Conservation (phyloP, 2,797 vertebrate genomes). For the Danio albolineatus region DNA sequence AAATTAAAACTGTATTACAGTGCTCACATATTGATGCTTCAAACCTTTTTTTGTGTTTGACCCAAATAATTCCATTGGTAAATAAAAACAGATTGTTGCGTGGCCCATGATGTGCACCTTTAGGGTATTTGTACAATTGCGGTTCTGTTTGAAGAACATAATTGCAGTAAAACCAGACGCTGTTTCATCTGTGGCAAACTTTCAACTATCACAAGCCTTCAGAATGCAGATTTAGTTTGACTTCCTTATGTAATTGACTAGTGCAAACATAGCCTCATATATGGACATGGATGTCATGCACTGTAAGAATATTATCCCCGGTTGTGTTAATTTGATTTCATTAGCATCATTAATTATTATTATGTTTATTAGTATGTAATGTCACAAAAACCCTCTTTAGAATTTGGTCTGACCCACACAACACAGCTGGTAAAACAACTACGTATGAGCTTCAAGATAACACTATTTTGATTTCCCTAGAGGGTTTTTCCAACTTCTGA, state of each 20-base stretch:
- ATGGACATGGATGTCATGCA: background rate
- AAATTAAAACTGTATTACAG: too few relatives aligned
- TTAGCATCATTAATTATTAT: background rate
- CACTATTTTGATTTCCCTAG: background rate
- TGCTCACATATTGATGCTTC: too few relatives aligned
- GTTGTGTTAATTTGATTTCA: background rate
- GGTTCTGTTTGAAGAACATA: background rate
- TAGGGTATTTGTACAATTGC: background rate
- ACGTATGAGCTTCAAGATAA: background rate
- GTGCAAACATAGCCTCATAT: background rate
- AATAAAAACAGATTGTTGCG: background rate
- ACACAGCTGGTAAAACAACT: background rate
- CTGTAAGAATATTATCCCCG: background rate
- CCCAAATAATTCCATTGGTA: background rate
- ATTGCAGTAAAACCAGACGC: background rate
- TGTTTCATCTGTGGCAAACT: background rate
- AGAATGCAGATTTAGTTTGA: background rate
- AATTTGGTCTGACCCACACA: background rate
- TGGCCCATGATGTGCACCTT: background rate
- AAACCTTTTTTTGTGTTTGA: too few relatives aligned
- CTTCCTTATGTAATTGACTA: background rate
- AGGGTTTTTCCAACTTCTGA: background rate
- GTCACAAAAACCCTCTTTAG: background rate
- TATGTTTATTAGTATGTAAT: background rate
- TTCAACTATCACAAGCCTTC: background rate